These are phyloP conservation scores for Diarsia dahlii DNA, from an alignment of 2,888 invertebrate species.

Conservation along the genomic window DNA sequence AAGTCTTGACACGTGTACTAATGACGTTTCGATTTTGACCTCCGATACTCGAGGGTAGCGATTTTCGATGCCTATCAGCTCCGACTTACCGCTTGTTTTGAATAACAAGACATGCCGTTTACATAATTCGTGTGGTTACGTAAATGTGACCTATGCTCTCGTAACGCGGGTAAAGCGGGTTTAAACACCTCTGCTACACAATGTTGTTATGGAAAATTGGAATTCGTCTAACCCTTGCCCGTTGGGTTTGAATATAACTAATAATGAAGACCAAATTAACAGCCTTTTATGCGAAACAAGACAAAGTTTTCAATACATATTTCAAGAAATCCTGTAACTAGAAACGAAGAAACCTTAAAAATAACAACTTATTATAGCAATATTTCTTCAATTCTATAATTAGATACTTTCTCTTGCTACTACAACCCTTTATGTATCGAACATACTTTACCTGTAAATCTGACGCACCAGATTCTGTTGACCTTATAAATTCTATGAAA, in stretches of 20 bases:
- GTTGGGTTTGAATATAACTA: slow-evolving; percentile 20
- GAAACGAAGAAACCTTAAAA: slow-evolving; percentile 20
- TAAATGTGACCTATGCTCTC: slow-evolving; percentile 57
- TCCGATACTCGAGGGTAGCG: slow-evolving; percentile 67
- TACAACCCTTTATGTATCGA: neutral
- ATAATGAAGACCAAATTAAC: slow-evolving; percentile 11
- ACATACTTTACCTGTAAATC: neutral
- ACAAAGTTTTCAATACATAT: slow-evolving; percentile 11
- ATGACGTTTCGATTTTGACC: slow-evolving; percentile 83
- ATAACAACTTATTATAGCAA: slow-evolving; percentile 1
- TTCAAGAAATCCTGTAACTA: slow-evolving; percentile 14
- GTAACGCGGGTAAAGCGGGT: slow-evolving; percentile 27
- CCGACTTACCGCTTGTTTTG: slow-evolving; percentile 60
- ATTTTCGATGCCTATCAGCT: slow-evolving; percentile 65
- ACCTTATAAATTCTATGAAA: neutral
- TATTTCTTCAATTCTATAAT: slow-evolving; percentile 15
- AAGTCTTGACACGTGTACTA: slow-evolving; percentile 75
- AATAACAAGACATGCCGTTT: slow-evolving; percentile 65
- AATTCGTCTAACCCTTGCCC: slow-evolving; percentile 19
- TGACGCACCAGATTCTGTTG: neutral
- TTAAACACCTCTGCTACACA: slow-evolving; percentile 37
- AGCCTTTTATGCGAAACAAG: slow-evolving; percentile 9
- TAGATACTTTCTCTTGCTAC: neutral
- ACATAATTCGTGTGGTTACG: slow-evolving; percentile 61
- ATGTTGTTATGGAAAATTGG: slow-evolving; percentile 24